phyloP scores from a whole-genome alignment of 2,888 invertebrate genomes.

The Scelioninae gen. 2 region DNA sequence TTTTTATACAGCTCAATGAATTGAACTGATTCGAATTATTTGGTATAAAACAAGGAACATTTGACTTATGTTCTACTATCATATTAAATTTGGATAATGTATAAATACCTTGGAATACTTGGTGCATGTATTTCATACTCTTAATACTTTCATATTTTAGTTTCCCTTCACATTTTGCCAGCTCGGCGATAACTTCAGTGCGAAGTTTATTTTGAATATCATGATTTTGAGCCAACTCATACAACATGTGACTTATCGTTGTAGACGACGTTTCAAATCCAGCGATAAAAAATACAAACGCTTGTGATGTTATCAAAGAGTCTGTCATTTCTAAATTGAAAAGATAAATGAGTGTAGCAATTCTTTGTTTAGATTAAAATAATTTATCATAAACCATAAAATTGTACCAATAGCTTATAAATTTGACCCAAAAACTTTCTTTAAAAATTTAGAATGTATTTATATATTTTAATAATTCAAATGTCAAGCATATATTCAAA shows the following conservation, averaged over 20 bases:
- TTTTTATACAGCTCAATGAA: no score
- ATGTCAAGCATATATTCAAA: neutral
- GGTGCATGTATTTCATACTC: slow-evolving; percentile 39
- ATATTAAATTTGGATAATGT: neutral
- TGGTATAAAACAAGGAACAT: no score
- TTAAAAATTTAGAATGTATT: neutral
- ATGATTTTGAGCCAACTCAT: slow-evolving; percentile 74
- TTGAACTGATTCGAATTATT: no score
- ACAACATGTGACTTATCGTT: slow-evolving; percentile 73
- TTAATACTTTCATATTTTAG: slow-evolving; percentile 70
- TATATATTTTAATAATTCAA: neutral
- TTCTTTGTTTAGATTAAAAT: neutral
- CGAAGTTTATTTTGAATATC: slow-evolving; percentile 73
- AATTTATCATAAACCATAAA: no score
- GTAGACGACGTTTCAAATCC: slow-evolving; percentile 76
- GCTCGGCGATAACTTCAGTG: slow-evolving; percentile 68
- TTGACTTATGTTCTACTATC: no score
- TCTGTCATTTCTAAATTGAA: slow-evolving; percentile 68
- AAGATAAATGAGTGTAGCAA: neutral
- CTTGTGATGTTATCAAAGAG: slow-evolving; percentile 70
- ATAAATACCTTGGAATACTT: slow-evolving; percentile 45
- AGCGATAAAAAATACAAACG: slow-evolving; percentile 75
- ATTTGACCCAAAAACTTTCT: no score
- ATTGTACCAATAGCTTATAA: no score
- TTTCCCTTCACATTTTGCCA: slow-evolving; percentile 65